phyloP scores from a whole-genome alignment of 2,888 invertebrate genomes.

The Nymphalis urticae region DNA sequence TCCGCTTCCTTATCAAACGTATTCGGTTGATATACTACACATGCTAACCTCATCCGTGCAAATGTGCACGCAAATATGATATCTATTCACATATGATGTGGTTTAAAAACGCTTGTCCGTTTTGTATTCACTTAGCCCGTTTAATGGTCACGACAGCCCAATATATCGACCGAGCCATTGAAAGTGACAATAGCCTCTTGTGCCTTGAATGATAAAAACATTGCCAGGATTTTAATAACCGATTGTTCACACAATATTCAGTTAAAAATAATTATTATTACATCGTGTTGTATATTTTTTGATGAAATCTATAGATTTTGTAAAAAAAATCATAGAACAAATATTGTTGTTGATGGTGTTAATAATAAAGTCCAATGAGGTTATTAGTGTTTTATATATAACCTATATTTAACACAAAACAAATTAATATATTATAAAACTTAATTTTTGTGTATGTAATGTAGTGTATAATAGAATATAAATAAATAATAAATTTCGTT shows the following conservation, averaged over 20 bases:
- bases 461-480: too few species aligned
- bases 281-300: too few species aligned
- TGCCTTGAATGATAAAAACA: constrained; percentile 54
- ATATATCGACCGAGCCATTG: constrained; percentile 49
- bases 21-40: constrained; percentile 39
- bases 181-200: constrained; percentile 59
- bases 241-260: constrained; percentile 21
- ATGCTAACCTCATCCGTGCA: constrained; percentile 25
- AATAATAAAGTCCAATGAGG: too few species aligned
- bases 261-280: not conserved
- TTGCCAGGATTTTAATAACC: constrained; percentile 34
- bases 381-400: too few species aligned
- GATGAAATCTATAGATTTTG: not conserved
- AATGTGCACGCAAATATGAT: constrained; percentile 28
- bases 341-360: too few species aligned
- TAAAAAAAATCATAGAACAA: not conserved
- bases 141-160: constrained; percentile 20
- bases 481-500: too few species aligned
- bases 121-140: constrained; percentile 21
- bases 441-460: too few species aligned
- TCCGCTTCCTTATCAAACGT: constrained; percentile 49
- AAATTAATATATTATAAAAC: too few species aligned
- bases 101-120: constrained; percentile 28
- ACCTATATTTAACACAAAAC: too few species aligned
- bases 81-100: constrained; percentile 17